These are phyloP conservation scores for Astreopora myriophthalma DNA, from an alignment of 64 coral and sea anemone species.

Conservation along the genomic window DNA sequence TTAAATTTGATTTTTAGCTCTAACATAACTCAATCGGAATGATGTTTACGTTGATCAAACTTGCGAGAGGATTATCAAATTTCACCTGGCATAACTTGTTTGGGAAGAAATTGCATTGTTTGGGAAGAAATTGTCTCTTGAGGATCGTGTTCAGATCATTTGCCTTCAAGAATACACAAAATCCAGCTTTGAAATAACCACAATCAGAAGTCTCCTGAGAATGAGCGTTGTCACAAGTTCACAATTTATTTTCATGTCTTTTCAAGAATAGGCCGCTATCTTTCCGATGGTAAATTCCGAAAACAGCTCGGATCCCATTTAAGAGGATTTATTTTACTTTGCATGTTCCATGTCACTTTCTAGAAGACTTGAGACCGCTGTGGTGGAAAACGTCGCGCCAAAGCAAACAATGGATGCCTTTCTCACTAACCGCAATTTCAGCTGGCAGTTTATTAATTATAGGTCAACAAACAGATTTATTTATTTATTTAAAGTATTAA, in stretches of 20 bases:
- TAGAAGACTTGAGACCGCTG: background rate
- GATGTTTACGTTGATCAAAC: no score
- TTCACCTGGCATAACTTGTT: no score
- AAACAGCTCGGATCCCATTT: background rate
- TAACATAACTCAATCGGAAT: no score
- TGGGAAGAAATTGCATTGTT: no score
- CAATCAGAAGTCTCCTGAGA: background rate
- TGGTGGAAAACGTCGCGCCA: background rate
- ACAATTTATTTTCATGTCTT: background rate
- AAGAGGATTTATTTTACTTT: background rate
- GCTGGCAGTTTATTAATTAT: no score
- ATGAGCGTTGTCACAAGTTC: background rate
- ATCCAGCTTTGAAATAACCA: no score
- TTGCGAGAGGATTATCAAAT: no score
- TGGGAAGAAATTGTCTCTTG: no score
- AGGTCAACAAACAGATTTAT: conserved; percentile 14
- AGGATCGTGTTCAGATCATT: no score
- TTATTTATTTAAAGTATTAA: conserved; percentile 9
- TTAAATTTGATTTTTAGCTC: no score
- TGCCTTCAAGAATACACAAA: no score
- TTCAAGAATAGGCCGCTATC: background rate
- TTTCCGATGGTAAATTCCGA: background rate
- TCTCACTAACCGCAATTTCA: background rate
- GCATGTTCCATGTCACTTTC: background rate
- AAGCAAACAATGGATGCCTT: conserved; percentile 2